These are phyloP conservation scores for Heterotilapia buettikoferi DNA, from an alignment of 2,113 vertebrate species.

Conservation along the genomic window DNA sequence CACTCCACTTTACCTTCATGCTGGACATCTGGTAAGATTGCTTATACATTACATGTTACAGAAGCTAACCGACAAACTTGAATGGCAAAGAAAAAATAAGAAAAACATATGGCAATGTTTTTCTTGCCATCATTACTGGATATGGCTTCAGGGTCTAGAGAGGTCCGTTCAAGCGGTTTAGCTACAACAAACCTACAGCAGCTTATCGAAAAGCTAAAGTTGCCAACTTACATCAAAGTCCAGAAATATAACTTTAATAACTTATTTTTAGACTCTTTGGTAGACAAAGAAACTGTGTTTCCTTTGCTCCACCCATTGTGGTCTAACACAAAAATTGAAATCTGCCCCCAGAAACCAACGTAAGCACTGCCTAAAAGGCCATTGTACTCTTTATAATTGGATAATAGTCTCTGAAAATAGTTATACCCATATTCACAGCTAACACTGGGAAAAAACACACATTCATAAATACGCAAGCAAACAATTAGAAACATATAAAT, in stretches of 20 bases:
- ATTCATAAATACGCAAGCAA: neutral
- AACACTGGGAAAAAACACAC: neutral
- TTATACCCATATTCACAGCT: neutral
- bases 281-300: neutral
- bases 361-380: neutral
- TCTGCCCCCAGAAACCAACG: neutral
- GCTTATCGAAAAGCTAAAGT: neutral
- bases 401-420: neutral
- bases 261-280: neutral
- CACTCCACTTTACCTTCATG: neutral
- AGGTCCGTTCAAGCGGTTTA: neutral
- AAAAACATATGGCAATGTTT: neutral
- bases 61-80: neutral
- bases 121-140: neutral
- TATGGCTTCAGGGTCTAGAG: neutral
- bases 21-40: neutral
- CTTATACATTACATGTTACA: neutral
- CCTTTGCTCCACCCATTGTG: neutral
- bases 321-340: neutral
- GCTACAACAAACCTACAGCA: neutral
- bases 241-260: neutral
- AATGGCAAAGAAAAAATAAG: neutral
- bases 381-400: neutral
- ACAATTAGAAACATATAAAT: constrained; percentile 1
- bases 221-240: neutral